phyloP scores from a whole-genome alignment of 2,888 invertebrate species.

The Epirrhoe tristata region DNA sequence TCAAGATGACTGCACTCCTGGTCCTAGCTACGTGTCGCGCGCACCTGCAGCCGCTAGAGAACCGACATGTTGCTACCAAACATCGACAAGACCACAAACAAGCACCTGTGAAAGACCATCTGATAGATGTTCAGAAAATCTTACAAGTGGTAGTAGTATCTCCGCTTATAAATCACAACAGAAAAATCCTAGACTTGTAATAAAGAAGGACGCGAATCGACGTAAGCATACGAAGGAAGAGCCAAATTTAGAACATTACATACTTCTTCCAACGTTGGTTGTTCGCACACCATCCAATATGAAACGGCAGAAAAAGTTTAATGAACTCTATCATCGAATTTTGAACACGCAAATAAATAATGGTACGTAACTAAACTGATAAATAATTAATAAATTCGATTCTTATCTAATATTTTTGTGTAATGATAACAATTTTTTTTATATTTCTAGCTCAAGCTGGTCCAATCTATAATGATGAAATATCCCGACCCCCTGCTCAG shows the following conservation, averaged over 20 bases:
- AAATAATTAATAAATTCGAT: not conserved
- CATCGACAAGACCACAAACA: conserved; percentile 53
- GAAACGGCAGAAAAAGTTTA: conserved; percentile 77
- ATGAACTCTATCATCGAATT: conserved; percentile 77
- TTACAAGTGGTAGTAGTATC: conserved; percentile 62
- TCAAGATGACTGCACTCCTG: conserved; percentile 66
- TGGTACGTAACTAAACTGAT: conserved; percentile 47
- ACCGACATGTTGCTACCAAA: conserved; percentile 71
- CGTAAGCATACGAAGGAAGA: conserved; percentile 63
- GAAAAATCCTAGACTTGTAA: conserved; percentile 65
- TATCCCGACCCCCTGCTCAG: conserved; percentile 24
- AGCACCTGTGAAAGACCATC: conserved; percentile 33
- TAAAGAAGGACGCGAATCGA: conserved; percentile 67
- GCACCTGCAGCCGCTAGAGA: conserved; percentile 55
- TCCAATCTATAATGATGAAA: conserved; percentile 36
- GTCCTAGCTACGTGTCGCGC: conserved; percentile 66
- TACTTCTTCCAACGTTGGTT: conserved; percentile 75
- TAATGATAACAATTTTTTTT: not conserved
- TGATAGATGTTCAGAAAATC: conserved; percentile 34
- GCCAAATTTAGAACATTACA: conserved; percentile 74
- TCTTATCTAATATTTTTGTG: not conserved
- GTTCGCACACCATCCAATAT: conserved; percentile 77
- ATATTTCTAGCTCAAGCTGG: conserved; percentile 55
- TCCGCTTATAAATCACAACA: conserved; percentile 51
- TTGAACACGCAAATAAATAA: conserved; percentile 66